Conservation (phyloP, 2,888 invertebrate species). For the Sylvicola fuscatus region DNA sequence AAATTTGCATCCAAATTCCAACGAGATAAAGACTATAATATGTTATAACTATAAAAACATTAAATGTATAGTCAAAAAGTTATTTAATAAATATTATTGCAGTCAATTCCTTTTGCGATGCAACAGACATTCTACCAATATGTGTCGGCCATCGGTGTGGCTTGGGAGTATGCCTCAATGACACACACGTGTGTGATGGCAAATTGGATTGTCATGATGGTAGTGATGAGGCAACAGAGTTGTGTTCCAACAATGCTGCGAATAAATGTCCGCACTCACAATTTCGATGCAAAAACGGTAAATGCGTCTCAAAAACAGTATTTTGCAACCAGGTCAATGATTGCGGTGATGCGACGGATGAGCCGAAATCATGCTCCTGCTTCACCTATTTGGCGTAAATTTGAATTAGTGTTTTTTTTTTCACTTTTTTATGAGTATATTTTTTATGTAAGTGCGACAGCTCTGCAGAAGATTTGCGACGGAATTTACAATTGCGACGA, state of each 20-base stretch:
- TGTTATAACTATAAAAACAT: too few species aligned
- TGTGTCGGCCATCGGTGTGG: constrained; percentile 46
- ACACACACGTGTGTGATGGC: constrained; percentile 41
- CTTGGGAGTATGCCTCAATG: constrained; percentile 42
- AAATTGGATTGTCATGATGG: constrained; percentile 45
- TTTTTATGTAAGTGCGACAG: constrained; percentile 27
- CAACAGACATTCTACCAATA: constrained; percentile 9
- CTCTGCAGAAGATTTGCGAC: constrained; percentile 51
- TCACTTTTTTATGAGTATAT: background rate
- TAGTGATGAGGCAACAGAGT: constrained; percentile 33
- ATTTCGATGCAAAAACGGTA: constrained; percentile 42
- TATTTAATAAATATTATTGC: too few species aligned
- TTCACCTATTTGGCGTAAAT: constrained; percentile 36
- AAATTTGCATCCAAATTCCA: background rate
- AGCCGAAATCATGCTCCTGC: constrained; percentile 40
- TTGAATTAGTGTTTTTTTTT: background rate
- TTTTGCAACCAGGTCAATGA: constrained; percentile 48
- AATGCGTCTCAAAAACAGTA: constrained; percentile 43
- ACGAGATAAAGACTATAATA: too few species aligned
- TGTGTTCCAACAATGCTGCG: too few species aligned
- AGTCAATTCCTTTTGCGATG: constrained; percentile 17
- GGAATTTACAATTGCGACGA: constrained; percentile 57
- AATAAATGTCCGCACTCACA: constrained; percentile 21
- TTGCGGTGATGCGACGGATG: constrained; percentile 54
- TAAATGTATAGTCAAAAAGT: too few species aligned